phyloP scores from a whole-genome alignment of 2,888 invertebrate genomes.

The Miltochrista miniata region DNA sequence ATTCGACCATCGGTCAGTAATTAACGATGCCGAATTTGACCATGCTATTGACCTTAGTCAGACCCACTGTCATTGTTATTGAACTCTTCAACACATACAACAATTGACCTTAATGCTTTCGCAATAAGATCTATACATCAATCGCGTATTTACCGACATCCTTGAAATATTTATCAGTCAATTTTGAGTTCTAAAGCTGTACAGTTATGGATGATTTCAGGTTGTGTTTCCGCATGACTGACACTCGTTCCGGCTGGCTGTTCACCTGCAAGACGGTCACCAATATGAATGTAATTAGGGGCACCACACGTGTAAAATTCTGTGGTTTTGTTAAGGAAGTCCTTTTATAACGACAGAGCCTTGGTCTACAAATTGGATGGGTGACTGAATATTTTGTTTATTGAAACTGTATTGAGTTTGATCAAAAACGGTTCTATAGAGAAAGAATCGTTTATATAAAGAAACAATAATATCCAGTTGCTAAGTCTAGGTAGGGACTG shows the following conservation, averaged over 20 bases:
- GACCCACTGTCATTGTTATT: constrained; percentile 57
- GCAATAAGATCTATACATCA: constrained; percentile 60
- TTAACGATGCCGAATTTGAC: constrained; percentile 76
- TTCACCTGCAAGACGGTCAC: constrained; percentile 76
- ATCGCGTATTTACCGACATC: constrained; percentile 50
- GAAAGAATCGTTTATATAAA: no score
- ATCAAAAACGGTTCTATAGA: no score
- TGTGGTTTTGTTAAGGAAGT: constrained; percentile 73
- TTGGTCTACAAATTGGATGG: constrained; percentile 36
- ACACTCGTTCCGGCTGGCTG: constrained; percentile 67
- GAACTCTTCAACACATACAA: constrained; percentile 46
- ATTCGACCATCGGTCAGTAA: constrained; percentile 58
- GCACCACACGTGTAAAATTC: constrained; percentile 61
- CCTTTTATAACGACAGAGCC: constrained; percentile 46
- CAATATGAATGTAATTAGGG: constrained; percentile 80
- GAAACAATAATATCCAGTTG: no score
- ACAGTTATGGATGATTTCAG: constrained; percentile 23
- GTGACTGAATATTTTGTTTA: constrained; percentile 16
- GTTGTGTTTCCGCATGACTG: constrained; percentile 59
- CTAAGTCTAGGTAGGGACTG: no score
- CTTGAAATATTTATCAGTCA: constrained; percentile 41
- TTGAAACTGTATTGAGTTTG: no score
- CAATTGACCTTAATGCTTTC: constrained; percentile 52
- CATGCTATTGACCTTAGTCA: constrained; percentile 73
- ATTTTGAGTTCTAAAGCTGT: constrained; percentile 34